Conservation (phyloP, 2,888 invertebrate species). For the Drosophila cracens region DNA sequence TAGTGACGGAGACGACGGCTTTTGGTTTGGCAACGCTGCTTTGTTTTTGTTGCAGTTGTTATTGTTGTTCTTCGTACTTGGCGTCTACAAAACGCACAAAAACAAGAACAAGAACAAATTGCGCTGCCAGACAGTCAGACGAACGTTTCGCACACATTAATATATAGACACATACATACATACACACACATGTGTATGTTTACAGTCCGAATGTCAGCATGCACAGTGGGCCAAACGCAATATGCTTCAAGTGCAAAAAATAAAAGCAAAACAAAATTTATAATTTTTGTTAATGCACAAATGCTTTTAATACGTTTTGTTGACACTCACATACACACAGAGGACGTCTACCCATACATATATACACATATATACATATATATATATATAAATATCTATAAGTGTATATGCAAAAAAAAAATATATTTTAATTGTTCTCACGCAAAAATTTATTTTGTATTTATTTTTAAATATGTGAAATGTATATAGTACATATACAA, state of each 20-base stretch:
- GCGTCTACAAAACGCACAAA: conserved; percentile 15
- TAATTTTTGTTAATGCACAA: conserved; percentile 26
- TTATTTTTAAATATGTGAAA: conserved; percentile 72
- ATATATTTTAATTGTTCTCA: conserved; percentile 70
- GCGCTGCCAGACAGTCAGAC: conserved; percentile 71
- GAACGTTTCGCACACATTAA: conserved; percentile 48
- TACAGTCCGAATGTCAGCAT: conserved; percentile 30
- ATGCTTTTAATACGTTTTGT: conserved; percentile 48
- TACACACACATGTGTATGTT: conserved; percentile 9
- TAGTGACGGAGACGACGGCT: conserved; percentile 63
- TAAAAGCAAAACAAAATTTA: conserved; percentile 10
- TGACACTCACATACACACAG: conserved; percentile 35
- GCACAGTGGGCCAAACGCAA: conserved; percentile 68
- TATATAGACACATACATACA: conserved; percentile 32
- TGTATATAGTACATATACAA: conserved; percentile 44
- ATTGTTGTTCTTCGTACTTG: conserved; percentile 37
- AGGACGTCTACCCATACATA: conserved; percentile 7
- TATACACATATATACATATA: conserved; percentile 24
- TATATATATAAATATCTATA: background rate
- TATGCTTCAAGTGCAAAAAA: conserved; percentile 65
- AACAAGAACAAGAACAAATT: conserved; percentile 49
- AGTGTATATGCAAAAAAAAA: background rate
- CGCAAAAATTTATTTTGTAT: conserved; percentile 69
- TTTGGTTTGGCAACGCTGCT: conserved; percentile 59
- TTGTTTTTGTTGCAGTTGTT: conserved; percentile 56